Evolutionary conservation across 30 jellyfish, hydroid and myxozoan genomes (phyloP), one percentile per base, ranked within the genome.

Genomic region (Cassiopea andromeda): DNA sequence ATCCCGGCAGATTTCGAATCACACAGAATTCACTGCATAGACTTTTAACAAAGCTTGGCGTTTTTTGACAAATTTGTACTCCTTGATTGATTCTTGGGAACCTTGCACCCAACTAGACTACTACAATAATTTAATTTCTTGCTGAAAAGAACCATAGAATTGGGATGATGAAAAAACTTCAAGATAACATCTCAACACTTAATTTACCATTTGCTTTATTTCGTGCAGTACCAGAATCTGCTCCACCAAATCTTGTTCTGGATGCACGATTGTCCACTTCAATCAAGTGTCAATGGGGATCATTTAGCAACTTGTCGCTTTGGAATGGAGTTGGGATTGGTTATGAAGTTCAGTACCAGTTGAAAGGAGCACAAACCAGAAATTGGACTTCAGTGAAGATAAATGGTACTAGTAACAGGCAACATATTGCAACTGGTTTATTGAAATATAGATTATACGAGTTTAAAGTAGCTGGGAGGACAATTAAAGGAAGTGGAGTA

Each of bases 311-410:
- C 5, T 50, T 18, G 2, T 1, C 38, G 48, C 46, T 2, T n/a
- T 75, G 86, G 83, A 85, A 85, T 67, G 93, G 93, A 9, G 61
- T 85, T 43, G 80, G 82, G 27, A 48, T 60, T n/a, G 93, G 87
- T 1, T 73, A 73, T 60, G 82, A 71, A 82, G 60, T 85, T n/a
- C 87, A 85, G 58, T 85, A 85, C 46, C 67, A 64, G 77, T 64
- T 60, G 49, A 85, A 85, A 47, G 43, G 48, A 12, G 75, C 82
- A 46, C 46, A 3, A 44, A 68, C 88, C 1, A 71, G 67, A 1
- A 64, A 14, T 73, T 86, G 85, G 83, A 45, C 61, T 4, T 76
- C 85, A 68, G 69, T 57, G 1, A 14, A 50, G 44, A n/a, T n/a
- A n/a, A n/a, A n/a, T n/a, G n/a, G n/a, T n/a, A 13, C 61, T 8